Evolutionary conservation across 2,797 vertebrate species (phyloP), one percentile per base, ranked within the genome.

Genomic region (Smutsia temminckii): DNA sequence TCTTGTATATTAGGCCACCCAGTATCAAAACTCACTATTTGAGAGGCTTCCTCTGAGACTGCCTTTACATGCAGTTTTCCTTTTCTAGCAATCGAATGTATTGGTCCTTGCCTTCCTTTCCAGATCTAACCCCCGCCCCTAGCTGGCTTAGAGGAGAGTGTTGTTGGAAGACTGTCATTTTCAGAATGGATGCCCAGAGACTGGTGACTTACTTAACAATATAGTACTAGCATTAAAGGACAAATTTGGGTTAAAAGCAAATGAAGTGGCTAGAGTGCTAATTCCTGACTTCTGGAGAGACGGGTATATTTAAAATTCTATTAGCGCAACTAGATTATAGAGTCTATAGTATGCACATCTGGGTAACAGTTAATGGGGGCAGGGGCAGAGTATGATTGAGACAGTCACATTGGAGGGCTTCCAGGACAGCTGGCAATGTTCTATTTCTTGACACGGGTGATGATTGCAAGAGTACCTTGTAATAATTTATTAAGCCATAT

Each of bases 11-110:
- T 25, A 86, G 4, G 32, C 25, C 11, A 49, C n/a, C 16, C 18
- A 21, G 20, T 14, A 61, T 53, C 42, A 85, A 25, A 11, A 97
- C 94, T 25, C 97, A 97, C 97, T 98, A 46, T 94, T 85, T 49
- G 83, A 14, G 53, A 95, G 32, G 32, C 8, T 87, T 64, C 13
- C 42, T 97, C 69, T 3, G 23, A 37, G 74, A 78, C 49, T 20
- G 59, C 87, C 68, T 95, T 93, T 59, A 16, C 5, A 5, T n/a
- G 68, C 81, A 37, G 89, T 75, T 92, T 80, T 46, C 13, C 12
- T 71, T 88, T 53, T 32, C 57, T 66, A 34, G 8, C 34, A 37
- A 59, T 63, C 61, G 34, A 3, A 57, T 42, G 2, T 72, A 21
- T 71, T 83, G 14, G 49, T 83, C 27, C 59, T 37, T 68, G 13